Conservation (phyloP, 2,113 vertebrate genomes). For the Mesembrinibis cayennensis region DNA sequence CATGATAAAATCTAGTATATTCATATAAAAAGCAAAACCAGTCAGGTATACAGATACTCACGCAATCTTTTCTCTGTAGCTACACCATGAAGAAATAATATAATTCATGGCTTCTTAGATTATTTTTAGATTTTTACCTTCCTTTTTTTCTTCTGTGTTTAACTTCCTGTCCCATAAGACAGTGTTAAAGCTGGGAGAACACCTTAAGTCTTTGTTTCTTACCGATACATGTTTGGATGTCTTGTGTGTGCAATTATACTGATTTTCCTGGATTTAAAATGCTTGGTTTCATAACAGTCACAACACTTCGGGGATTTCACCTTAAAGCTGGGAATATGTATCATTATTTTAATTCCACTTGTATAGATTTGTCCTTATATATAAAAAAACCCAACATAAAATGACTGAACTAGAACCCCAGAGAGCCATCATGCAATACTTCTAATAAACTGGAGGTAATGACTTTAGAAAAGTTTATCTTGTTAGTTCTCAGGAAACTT, state of each 20-base stretch:
- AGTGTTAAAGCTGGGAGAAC: background rate
- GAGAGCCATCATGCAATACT: background rate
- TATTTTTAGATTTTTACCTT: background rate
- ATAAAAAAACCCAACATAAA: background rate
- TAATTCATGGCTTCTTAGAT: background rate
- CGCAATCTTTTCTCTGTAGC: background rate
- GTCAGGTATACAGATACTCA: background rate
- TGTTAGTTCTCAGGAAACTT: background rate
- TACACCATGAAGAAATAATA: background rate
- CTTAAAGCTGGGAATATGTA: background rate
- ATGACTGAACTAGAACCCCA: background rate
- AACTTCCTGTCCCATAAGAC: background rate
- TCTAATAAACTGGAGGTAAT: background rate
- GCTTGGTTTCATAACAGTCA: background rate
- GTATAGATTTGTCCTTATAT: background rate
- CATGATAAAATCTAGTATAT: background rate
- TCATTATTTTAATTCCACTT: background rate
- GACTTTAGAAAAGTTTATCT: background rate
- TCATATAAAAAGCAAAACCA: background rate
- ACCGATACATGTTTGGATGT: background rate
- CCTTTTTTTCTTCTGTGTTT: background rate
- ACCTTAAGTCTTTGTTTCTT: background rate
- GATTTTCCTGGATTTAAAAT: background rate
- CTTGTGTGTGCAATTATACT: background rate
- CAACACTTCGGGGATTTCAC: background rate